These are phyloP conservation scores for Drosophila mulleri DNA, from an alignment of 2,888 invertebrate species.

Conservation along the genomic window DNA sequence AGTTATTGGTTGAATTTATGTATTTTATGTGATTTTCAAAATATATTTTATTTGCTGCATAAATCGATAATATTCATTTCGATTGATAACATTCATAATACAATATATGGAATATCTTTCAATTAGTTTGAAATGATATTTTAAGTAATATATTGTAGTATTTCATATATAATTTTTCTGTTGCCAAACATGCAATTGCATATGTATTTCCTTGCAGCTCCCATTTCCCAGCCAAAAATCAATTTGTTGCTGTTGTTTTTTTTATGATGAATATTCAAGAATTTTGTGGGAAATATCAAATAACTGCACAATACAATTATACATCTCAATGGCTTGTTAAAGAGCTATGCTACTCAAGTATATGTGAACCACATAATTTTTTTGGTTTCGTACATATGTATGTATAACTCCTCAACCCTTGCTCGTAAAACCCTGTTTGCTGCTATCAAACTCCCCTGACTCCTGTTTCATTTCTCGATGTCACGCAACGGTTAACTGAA, in stretches of 20 bases:
- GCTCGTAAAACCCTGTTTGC: neutral
- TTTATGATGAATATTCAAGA: neutral
- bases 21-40: neutral
- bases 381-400: neutral
- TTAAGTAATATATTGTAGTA: neutral
- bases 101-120: too few species aligned
- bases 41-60: neutral
- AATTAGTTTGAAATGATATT: neutral
- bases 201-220: neutral
- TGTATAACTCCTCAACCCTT: constrained; percentile 17
- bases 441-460: neutral
- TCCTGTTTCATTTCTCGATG: constrained; percentile 2
- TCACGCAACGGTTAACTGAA: constrained; percentile 32
- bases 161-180: neutral
- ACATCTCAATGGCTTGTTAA: constrained; percentile 4
- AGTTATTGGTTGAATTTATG: neutral
- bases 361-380: constrained; percentile 3
- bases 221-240: neutral
- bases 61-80: neutral
- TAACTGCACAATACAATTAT: constrained; percentile 3
- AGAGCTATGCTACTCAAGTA: neutral
- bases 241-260: neutral
- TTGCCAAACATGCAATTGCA: neutral
- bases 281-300: constrained; percentile 1
- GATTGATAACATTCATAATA: neutral